phyloP scores from a whole-genome alignment of 2,113 vertebrate genomes.

The Tichodroma muraria region DNA sequence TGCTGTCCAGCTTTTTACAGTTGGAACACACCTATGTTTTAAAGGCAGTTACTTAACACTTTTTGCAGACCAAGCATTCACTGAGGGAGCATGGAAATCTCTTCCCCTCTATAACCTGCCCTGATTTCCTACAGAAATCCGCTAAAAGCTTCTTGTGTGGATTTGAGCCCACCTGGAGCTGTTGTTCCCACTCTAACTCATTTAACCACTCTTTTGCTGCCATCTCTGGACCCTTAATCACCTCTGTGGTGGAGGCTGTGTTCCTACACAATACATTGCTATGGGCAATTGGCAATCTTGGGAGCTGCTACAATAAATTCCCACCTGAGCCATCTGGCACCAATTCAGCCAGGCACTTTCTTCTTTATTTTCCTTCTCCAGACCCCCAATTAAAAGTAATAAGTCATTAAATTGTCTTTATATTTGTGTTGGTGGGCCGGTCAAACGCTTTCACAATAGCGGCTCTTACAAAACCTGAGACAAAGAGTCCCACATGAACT shows the following conservation, averaged over 20 bases:
- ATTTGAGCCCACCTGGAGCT: neutral
- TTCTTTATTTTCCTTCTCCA: neutral
- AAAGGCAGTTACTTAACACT: neutral
- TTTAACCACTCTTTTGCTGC: neutral
- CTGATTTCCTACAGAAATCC: neutral
- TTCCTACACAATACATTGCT: neutral
- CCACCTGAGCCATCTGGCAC: constrained; percentile 28
- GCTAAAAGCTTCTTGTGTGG: neutral
- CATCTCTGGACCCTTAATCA: neutral
- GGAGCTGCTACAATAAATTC: neutral
- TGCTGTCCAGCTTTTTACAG: neutral
- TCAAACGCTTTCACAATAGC: neutral
- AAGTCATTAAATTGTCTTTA: constrained; percentile 20
- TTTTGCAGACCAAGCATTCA: neutral
- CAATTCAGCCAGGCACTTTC: neutral
- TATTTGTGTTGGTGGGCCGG: neutral
- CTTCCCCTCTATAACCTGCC: neutral
- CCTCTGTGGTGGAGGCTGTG: neutral
- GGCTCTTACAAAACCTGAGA: neutral
- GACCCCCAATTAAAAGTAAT: neutral
- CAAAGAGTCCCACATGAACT: neutral
- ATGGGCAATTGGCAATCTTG: neutral
- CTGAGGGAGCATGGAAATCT: neutral
- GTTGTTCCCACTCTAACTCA: neutral
- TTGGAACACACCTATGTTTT: neutral